Evolutionary conservation across 2,113 vertebrate genomes (phyloP), one percentile per base, ranked within the genome.

Genomic region (Amphilophus citrinellus): DNA sequence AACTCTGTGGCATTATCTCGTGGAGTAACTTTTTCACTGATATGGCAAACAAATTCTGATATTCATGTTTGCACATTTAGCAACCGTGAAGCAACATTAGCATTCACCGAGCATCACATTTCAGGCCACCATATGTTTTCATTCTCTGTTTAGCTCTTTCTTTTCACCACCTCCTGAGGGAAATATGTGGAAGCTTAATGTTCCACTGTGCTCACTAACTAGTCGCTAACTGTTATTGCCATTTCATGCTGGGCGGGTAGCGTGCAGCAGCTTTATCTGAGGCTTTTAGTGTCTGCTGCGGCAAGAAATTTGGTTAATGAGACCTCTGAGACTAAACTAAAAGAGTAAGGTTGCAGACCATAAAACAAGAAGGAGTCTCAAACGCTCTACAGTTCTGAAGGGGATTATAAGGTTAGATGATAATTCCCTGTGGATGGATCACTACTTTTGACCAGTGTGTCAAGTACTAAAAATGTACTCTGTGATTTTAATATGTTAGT

Each of bases 251-350:
- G 22, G n/a, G 57, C 3, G 0, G n/a, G 17, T 20, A 32, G 61
- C 1, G 3, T 22, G 13, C 27, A 63, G 47, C 6, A 7, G 3
- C 18, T 56, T 56, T 76, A n/a, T 32, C 58, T 44, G 58, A 57
- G 2, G 9, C 20, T 27, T 44, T 79, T 61, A 10, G 10, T 78
- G 47, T n/a, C 3, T 71, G 58, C 80, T 62, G 13, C 8, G 13
- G 13, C 27, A 57, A 57, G 10, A 83, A 61, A 66, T 32, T n/a
- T 30, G 0, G 11, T 61, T 59, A 80, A 79, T 83, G 73, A 89
- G 82, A 66, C 63, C 53, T 80, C 44, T 35, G 79, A 73, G 62
- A 77, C 17, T 39, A 10, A 47, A 37, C 50, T 27, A 57, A 77
- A 3, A 56, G 44, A 44, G n/a, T 66, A 13, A 76, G 47, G 53